Evolutionary conservation across 2,888 invertebrate species (phyloP), one percentile per base, ranked within the genome.

Genomic region (Tenthredo mesomela): DNA sequence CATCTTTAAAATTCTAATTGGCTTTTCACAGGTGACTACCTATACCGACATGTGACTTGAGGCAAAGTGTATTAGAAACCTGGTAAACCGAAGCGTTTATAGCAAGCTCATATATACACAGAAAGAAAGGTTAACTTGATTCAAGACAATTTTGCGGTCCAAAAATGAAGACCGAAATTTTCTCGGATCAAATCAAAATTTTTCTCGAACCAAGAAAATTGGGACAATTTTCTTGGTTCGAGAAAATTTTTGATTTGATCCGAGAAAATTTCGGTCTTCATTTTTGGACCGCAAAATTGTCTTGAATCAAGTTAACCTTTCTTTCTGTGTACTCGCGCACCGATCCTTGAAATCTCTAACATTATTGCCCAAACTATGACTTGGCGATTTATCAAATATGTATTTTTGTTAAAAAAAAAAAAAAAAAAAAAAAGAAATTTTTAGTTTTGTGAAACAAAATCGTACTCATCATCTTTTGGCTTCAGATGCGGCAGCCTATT

Each of bases 321-420:
- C n/a, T n/a, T n/a, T n/a, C n/a, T n/a, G n/a, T n/a, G 18, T 7
- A 21, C n/a, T 73, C 7, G 37, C 7, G 37, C 10, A 73, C 15
- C 67, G 15, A 73, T 73, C 4, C 73, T 73, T 73, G 73, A 73
- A 73, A 73, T n/a, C n/a, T n/a, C 12, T 33, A 67, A 71, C 29
- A 29, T 50, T 47, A 50, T 77, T 47, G n/a, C 71, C 40, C 21
- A 71, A 71, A 71, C 67, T 37, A 21, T 40, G 21, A 71, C 21
- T 71, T 71, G 71, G 71, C 71, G 9, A 21, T 43, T 12, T 37
- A 40, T 71, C 71, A 71, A 71, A n/a, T 43, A 43, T 12, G 21
- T 37, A 70, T 33, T 33, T 18, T 71, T 37, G 37, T 37, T 6
- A 7, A 37, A 37, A 37, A 37, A 37, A 37, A n/a, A n/a, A n/a